A percentile compares a stretch with the other conserved stretches of the same genome.
phyloP scores from a whole-genome alignment of 2,113 vertebrate genomes.

The Seriola rivoliana region DNA sequence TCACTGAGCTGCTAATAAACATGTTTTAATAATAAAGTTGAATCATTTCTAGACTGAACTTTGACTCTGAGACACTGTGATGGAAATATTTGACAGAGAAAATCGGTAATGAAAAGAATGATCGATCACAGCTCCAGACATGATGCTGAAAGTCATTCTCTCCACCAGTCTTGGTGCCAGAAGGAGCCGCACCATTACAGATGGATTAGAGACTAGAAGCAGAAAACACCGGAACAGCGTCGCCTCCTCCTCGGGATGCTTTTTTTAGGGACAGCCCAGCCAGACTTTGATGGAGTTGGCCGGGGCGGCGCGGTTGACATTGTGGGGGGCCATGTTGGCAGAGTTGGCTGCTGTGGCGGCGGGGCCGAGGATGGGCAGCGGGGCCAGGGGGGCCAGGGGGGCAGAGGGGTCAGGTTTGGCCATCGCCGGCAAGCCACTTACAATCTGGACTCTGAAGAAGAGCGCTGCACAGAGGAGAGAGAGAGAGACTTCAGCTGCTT shows the following conservation, averaged over 20 bases:
- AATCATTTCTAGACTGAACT: neutral
- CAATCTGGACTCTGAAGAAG: constrained; percentile 88
- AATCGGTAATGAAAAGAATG: too few species aligned
- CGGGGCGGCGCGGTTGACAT: neutral
- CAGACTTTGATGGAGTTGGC: constrained; percentile 85
- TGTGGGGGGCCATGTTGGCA: constrained; percentile 9
- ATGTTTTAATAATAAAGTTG: constrained; percentile 72
- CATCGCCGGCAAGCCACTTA: constrained; percentile 83
- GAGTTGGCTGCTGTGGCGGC: neutral
- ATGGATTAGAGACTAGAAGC: neutral
- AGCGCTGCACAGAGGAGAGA: constrained; percentile 82
- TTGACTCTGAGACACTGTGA: too few species aligned
- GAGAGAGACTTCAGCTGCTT: neutral
- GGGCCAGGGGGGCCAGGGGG: constrained; percentile 65
- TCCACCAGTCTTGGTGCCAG: too few species aligned
- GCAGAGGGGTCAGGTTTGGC: constrained; percentile 75
- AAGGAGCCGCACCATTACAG: too few species aligned
- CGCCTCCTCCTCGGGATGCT: constrained; percentile 1
- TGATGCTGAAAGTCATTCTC: too few species aligned
- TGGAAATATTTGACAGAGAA: too few species aligned
- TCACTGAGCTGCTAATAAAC: neutral
- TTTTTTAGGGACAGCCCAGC: constrained; percentile 87
- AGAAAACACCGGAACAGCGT: neutral
- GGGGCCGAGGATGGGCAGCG: constrained; percentile 10
- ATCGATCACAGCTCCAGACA: too few species aligned